Conservation (phyloP, 2,888 invertebrate species). For the Agrochola lychnidis region DNA sequence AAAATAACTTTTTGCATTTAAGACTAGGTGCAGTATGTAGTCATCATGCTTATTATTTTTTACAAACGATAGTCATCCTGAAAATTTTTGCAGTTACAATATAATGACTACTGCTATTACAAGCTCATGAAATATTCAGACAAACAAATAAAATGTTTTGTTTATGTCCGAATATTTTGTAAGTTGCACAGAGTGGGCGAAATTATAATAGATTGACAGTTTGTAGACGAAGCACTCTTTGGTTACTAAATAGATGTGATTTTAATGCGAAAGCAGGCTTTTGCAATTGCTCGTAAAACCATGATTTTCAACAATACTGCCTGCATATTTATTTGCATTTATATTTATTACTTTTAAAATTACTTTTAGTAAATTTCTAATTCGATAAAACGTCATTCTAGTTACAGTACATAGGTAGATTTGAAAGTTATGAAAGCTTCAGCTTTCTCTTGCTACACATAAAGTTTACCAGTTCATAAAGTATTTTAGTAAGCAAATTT, state of each 20-base stretch:
- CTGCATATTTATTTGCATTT: neutral
- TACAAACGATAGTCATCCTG: neutral
- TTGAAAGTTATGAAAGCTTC: conserved; percentile 34
- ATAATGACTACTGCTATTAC: neutral
- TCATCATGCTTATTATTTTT: neutral
- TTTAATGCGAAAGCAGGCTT: neutral
- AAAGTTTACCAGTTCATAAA: conserved; percentile 39
- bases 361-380: neutral
- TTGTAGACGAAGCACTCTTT: neutral
- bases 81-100: neutral
- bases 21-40: neutral
- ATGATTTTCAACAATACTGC: neutral
- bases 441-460: conserved; percentile 44
- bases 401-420: neutral
- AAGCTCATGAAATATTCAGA: neutral
- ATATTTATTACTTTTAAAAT: neutral
- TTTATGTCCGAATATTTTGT: neutral
- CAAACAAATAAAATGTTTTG: neutral
- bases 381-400: neutral
- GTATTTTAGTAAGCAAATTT: conserved; percentile 65
- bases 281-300: neutral
- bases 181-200: neutral
- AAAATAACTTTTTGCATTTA: neutral
- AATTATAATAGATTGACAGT: neutral
- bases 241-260: neutral